A percentile compares a stretch with the other conserved stretches of the same genome.
Evolutionary conservation across 2,888 invertebrate species (phyloP).

Genomic region (Neuroscelio doddi): DNA sequence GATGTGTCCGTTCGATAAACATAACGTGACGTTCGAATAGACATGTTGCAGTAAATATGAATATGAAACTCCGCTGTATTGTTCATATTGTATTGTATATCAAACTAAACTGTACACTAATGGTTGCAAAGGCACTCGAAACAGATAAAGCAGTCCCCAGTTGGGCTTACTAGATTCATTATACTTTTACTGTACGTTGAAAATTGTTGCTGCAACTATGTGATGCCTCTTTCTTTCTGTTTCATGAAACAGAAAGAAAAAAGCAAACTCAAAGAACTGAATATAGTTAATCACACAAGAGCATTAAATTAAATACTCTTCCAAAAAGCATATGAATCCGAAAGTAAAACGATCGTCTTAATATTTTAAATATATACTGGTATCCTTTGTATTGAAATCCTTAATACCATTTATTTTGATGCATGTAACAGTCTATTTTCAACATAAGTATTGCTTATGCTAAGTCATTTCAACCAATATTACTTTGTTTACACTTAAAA

Average conservation of each 20-base stretch:
- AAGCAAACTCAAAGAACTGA: slow-evolving; percentile 16
- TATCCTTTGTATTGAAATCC: too few relatives aligned
- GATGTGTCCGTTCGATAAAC: not conserved
- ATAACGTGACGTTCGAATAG: not conserved
- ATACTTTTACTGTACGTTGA: slow-evolving; percentile 11
- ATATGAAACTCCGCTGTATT: slow-evolving; percentile 1
- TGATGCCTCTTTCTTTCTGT: slow-evolving; percentile 14
- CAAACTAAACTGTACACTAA: not conserved
- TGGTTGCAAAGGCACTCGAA: slow-evolving; percentile 1
- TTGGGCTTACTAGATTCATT: slow-evolving; percentile 11
- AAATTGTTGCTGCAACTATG: slow-evolving; percentile 11
- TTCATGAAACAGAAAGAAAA: not conserved
- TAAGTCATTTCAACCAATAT: too few relatives aligned
- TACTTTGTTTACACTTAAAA: too few relatives aligned
- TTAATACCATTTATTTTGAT: too few relatives aligned
- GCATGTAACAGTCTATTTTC: too few relatives aligned
- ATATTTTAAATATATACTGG: too few relatives aligned
- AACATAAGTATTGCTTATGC: too few relatives aligned
- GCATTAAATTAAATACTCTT: too few relatives aligned
- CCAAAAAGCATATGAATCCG: too few relatives aligned
- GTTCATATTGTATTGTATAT: slow-evolving; percentile 1
- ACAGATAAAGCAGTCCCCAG: slow-evolving; percentile 8
- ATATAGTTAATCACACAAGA: too few relatives aligned
- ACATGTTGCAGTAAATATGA: slow-evolving; percentile 3
- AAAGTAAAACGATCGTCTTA: too few relatives aligned